Evolutionary conservation across 2,113 vertebrate species (phyloP).

Genomic region (Tragelaphus buxtoni): DNA sequence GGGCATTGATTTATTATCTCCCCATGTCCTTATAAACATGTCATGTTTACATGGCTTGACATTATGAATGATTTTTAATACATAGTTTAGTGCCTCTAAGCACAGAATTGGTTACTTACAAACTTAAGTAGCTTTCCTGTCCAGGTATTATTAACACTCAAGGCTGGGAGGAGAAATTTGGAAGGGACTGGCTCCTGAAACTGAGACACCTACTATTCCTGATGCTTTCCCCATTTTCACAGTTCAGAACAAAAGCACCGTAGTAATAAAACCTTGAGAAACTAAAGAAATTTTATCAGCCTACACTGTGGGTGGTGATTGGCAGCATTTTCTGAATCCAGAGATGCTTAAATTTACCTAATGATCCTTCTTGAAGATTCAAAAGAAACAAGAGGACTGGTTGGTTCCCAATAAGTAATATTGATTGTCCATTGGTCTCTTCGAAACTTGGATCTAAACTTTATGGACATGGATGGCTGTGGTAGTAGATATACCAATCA

Average conservation of each 20-base stretch:
- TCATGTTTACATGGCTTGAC: background rate
- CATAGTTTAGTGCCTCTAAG: background rate
- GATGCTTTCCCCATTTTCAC: background rate
- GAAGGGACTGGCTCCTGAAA: background rate
- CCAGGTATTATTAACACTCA: background rate
- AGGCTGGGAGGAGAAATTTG: background rate
- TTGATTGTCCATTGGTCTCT: background rate
- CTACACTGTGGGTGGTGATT: background rate
- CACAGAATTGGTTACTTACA: background rate
- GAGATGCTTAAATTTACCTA: background rate
- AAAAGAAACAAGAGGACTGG: background rate
- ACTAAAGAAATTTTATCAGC: background rate
- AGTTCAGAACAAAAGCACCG: background rate
- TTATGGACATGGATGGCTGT: background rate
- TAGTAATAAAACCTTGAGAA: background rate
- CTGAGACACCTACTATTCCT: background rate
- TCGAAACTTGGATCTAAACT: background rate
- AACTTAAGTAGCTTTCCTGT: background rate
- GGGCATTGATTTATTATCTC: background rate
- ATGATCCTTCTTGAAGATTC: background rate
- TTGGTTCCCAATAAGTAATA: background rate
- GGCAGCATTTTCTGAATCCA: background rate
- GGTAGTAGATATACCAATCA: background rate
- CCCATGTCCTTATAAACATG: background rate
- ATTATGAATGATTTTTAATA: background rate